phyloP scores from a whole-genome alignment of 37 sponge, comb jelly and placozoan species.

The Haliclona indistincta region DNA sequence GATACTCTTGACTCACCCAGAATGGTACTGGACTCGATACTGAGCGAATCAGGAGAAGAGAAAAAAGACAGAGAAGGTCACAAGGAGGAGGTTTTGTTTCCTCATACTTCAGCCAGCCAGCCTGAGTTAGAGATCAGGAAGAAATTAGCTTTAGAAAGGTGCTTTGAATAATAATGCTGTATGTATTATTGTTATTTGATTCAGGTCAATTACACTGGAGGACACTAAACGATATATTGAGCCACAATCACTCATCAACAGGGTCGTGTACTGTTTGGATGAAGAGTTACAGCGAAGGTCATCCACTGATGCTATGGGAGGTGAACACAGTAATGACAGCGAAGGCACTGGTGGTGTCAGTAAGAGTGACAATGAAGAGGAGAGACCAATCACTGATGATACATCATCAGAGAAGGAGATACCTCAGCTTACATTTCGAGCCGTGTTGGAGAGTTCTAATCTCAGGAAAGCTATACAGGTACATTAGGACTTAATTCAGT shows the following conservation, averaged over 20 bases:
- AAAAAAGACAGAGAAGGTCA: no score
- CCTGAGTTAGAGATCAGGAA: no score
- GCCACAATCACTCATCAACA: constrained; percentile 52
- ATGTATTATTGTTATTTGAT: no score
- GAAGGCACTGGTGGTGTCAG: background rate
- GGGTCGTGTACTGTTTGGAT: constrained; percentile 62
- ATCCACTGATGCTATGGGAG: background rate
- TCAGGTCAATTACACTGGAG: constrained; percentile 46
- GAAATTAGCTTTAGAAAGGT: no score
- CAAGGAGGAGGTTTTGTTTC: no score
- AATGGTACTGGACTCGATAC: no score
- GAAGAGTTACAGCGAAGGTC: background rate
- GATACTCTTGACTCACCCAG: no score
- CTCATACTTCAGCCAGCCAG: no score
- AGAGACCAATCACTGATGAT: background rate
- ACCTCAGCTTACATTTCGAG: constrained; percentile 50
- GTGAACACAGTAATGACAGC: background rate
- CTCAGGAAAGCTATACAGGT: constrained; percentile 81
- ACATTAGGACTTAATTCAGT: background rate
- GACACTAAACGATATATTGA: constrained; percentile 45
- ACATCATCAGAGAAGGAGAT: background rate
- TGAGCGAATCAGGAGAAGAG: no score
- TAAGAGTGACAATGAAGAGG: background rate
- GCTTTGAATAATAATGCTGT: no score
- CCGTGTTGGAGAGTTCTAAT: constrained; percentile 80